Conservation (phyloP, 2,888 invertebrate genomes). For the Sisyra terminalis region DNA sequence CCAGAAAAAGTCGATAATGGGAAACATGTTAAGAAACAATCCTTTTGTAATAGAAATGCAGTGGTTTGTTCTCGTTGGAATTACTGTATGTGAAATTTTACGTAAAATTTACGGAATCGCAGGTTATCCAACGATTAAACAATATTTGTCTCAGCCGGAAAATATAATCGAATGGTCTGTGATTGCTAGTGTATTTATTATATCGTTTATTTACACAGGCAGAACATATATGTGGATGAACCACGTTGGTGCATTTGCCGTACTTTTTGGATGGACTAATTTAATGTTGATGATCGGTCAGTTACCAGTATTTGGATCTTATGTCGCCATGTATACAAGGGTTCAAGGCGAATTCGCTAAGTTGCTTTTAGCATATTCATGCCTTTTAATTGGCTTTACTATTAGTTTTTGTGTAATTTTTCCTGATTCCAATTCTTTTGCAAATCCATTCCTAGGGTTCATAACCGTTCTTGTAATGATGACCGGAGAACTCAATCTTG, state of each 20-base stretch:
- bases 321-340: constrained; percentile 81
- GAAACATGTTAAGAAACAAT: constrained; percentile 55
- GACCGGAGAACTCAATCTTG: constrained; percentile 72
- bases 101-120: constrained; percentile 68
- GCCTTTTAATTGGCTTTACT: constrained; percentile 70
- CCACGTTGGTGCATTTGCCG: constrained; percentile 73
- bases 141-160: constrained; percentile 69
- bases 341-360: constrained; percentile 78
- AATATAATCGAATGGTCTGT: constrained; percentile 82
- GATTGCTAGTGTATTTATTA: constrained; percentile 66
- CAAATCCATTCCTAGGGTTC: constrained; percentile 69
- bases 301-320: constrained; percentile 72
- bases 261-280: constrained; percentile 75
- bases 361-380: constrained; percentile 70
- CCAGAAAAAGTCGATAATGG: constrained; percentile 61
- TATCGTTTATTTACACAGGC: constrained; percentile 66
- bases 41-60: constrained; percentile 66
- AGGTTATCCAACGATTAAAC: constrained; percentile 64
- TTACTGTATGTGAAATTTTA: constrained; percentile 63
- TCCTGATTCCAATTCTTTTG: constrained; percentile 64
- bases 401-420: constrained; percentile 81
- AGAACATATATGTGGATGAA: constrained; percentile 69
- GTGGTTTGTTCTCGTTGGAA: constrained; percentile 65
- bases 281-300: constrained; percentile 85
- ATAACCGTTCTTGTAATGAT: constrained; percentile 79